Evolutionary conservation across 1,140 invertebrate species (phyloP).

Genomic region (Saccostrea echinata): DNA sequence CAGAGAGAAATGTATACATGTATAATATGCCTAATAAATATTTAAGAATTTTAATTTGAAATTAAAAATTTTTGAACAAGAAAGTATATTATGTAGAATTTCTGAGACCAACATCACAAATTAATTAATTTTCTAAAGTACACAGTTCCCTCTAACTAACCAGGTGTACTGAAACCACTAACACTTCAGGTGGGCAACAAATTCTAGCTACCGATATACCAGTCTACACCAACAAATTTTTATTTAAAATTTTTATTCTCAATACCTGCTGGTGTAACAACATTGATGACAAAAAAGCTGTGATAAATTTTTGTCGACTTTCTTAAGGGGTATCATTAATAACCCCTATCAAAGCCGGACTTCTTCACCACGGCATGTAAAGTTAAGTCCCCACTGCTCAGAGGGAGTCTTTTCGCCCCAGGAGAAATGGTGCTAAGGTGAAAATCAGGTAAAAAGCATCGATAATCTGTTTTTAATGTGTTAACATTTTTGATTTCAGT

Average conservation of each 20-base stretch:
- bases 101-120: no score
- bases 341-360: neutral
- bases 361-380: neutral
- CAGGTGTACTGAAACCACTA: no score
- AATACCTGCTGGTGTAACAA: neutral
- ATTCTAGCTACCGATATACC: no score
- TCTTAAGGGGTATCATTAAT: conserved; percentile 7
- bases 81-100: no score
- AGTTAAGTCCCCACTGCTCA: neutral
- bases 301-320: conserved; percentile 27
- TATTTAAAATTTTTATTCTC: neutral
- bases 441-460: neutral
- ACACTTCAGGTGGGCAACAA: no score
- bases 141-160: no score
- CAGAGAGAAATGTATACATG: no score
- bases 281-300: neutral
- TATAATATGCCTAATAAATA: no score
- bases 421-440: neutral
- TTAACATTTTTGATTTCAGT: neutral
- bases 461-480: neutral
- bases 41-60: no score
- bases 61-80: no score
- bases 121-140: no score
- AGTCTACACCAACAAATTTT: neutral
- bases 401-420: neutral